These are phyloP conservation scores for Bibio marci DNA, from an alignment of 2,888 invertebrate genomes.

Conservation along the genomic window DNA sequence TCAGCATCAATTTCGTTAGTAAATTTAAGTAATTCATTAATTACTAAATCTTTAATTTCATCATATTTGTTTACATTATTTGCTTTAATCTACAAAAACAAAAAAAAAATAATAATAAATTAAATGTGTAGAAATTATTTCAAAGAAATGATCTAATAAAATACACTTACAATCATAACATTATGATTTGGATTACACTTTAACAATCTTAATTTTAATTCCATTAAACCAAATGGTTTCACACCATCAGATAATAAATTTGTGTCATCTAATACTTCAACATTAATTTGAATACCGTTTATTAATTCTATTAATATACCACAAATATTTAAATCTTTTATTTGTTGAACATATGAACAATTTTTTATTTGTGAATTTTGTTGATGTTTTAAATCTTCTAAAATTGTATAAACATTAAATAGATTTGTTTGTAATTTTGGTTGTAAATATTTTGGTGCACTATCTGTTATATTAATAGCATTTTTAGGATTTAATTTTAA, in stretches of 20 bases:
- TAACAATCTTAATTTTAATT: conserved; percentile 20
- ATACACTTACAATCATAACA: too few relatives aligned
- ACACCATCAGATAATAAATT: conserved; percentile 19
- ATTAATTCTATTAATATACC: conserved; percentile 17
- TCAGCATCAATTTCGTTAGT: too few relatives aligned
- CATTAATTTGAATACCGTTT: conserved; percentile 8
- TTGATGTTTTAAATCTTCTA: conserved; percentile 12
- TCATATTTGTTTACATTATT: too few relatives aligned
- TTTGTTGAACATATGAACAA: conserved; percentile 12
- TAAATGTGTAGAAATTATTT: too few relatives aligned
- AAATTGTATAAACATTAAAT: conserved; percentile 12
- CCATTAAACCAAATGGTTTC: conserved; percentile 16
- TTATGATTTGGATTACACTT: conserved; percentile 6
- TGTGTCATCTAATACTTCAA: conserved; percentile 20
- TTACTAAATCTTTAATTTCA: too few relatives aligned
- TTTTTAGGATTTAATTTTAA: conserved; percentile 3
- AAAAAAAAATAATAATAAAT: too few relatives aligned
- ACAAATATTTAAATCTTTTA: conserved; percentile 23
- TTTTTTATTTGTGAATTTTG: conserved; percentile 15
- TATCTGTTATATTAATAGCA: neutral
- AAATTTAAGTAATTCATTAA: too few relatives aligned
- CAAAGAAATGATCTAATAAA: too few relatives aligned
- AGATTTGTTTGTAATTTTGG: conserved; percentile 11
- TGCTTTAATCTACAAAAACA: too few relatives aligned
- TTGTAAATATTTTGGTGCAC: neutral